Evolutionary conservation across 2,113 vertebrate genomes (phyloP).

Genomic region (Scatophagus argus): DNA sequence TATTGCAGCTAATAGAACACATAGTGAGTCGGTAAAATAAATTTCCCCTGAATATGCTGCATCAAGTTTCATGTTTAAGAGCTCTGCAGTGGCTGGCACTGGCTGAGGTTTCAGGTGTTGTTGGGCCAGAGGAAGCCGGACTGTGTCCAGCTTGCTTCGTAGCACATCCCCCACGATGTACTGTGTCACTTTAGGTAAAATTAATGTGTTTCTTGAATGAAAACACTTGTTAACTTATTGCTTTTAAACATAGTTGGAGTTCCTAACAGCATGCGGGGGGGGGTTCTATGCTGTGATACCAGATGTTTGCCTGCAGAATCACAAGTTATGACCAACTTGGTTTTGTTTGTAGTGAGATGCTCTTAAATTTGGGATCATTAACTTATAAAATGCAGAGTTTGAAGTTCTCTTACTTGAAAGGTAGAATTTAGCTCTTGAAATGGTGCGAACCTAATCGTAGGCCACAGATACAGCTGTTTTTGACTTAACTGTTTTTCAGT

Average conservation of each 20-base stretch:
- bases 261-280: slow-evolving; percentile 1
- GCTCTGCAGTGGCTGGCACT: no score
- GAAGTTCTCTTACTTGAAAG: slow-evolving; percentile 32
- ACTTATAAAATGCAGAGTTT: not conserved
- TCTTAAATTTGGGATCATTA: not conserved
- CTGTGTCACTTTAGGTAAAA: not conserved
- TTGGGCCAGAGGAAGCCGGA: no score
- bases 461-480: not conserved
- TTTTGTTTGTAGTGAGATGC: not conserved
- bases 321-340: slow-evolving; percentile 4
- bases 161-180: no score
- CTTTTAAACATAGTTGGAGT: slow-evolving; percentile 11
- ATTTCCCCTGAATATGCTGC: no score
- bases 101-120: no score
- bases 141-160: no score
- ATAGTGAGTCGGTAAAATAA: no score
- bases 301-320: not conserved
- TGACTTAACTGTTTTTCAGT: not conserved
- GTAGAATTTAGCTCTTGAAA: not conserved
- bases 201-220: not conserved
- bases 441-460: not conserved
- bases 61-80: no score
- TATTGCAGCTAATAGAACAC: no score
- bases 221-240: slow-evolving; percentile 52
- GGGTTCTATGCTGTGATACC: slow-evolving; percentile 11